Evolutionary conservation across 2,113 vertebrate species (phyloP), one percentile per base, ranked within the genome.

Genomic region (Jacana jacana): DNA sequence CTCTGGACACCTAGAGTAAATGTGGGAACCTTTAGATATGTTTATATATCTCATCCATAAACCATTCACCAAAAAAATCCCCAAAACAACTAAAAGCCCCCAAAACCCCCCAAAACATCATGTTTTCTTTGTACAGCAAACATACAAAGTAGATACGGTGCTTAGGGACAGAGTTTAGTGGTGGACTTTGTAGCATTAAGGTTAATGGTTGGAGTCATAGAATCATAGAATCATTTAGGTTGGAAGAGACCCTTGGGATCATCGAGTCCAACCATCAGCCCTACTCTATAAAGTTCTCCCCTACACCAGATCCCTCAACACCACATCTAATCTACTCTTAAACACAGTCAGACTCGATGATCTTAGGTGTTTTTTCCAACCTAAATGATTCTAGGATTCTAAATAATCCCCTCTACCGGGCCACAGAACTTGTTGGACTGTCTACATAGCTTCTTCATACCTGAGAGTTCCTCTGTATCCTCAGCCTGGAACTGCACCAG

Each of bases 81-180:
- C 23, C 22, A n/a, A 39, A 18, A 20, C 54, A 37, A 49, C 33
- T 11, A 44, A 42, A 28, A 37, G 13, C 33, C 7, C 9, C 33
- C 13, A 23, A n/a, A n/a, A n/a, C n/a, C n/a, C 16, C 13, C 40
- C 42, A 80, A 75, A 3, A 1, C 24, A 24, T 31, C 7, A 18
- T 57, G 58, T 27, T 91, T 75, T 33, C 17, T 48, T 71, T 79
- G 49, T 33, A 28, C 14, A 68, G 40, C 31, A 80, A 51, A 70
- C 0, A 0, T 55, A 64, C 15, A 23, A 65, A 77, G 49, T 28
- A 42, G 58, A 64, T 5, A 1, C 12, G 48, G 8, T 42, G 16
- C 58, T 70, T 27, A 69, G 24, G 30, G 69, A 44, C 6, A 8
- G 6, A 8, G 37, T 37, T 77, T 65, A 60, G 35, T 55, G 19